Evolutionary conservation across 2,797 vertebrate genomes (phyloP).

Genomic region (Columba guinea): DNA sequence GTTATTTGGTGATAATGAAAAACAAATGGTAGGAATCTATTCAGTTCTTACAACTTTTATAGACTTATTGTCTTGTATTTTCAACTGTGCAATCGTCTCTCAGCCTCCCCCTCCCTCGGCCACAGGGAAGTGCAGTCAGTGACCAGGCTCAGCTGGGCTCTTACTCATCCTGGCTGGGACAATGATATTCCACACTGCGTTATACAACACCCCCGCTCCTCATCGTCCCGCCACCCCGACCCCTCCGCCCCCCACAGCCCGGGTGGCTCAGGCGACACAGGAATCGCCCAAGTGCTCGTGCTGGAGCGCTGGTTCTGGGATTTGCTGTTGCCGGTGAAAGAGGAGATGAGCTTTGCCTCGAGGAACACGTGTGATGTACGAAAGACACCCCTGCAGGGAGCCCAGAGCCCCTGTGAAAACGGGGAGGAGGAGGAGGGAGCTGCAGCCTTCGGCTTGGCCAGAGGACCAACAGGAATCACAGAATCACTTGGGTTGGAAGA

Average conservation of each 20-base stretch:
- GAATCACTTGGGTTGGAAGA: too few species aligned
- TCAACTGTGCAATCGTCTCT: conserved; percentile 17
- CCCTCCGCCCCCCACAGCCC: not conserved
- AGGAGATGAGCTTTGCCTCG: not conserved
- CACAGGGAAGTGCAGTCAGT: conserved; percentile 25
- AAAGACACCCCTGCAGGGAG: not conserved
- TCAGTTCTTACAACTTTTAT: conserved; percentile 65
- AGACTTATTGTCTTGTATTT: conserved; percentile 61
- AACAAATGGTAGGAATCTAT: conserved; percentile 54
- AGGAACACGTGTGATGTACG: not conserved
- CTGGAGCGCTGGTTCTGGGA: not conserved
- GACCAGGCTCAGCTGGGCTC: conserved; percentile 43
- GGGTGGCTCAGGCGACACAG: not conserved
- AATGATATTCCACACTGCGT: conserved; percentile 50
- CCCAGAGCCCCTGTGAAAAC: not conserved
- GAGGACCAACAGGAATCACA: not conserved
- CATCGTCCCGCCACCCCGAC: not conserved
- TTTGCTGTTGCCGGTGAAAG: not conserved
- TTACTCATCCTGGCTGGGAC: conserved; percentile 64
- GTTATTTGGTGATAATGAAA: conserved; percentile 63
- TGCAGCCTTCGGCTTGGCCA: fast-evolving
- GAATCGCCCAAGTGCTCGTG: not conserved
- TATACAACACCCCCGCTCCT: not conserved
- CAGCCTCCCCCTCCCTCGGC: conserved; percentile 42
- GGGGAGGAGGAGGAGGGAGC: not conserved